Percentiles rank a stretch among this genome's conserved stretches.
Conservation (phyloP, 2,888 invertebrate species). For the Polymixis lichenea region DNA sequence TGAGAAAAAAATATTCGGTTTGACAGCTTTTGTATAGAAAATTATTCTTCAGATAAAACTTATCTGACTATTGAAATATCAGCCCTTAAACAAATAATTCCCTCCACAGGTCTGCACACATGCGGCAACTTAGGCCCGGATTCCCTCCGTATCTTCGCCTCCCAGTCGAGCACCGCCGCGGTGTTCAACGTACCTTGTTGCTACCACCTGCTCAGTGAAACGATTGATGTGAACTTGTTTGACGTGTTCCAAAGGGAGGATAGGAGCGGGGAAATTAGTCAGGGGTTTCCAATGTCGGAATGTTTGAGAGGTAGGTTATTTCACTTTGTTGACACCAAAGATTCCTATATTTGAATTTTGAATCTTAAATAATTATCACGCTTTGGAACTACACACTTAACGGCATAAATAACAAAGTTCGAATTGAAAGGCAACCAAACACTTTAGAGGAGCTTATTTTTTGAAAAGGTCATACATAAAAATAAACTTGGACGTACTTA, state of each 20-base stretch:
- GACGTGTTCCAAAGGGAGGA: constrained; percentile 83
- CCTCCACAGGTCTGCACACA: constrained; percentile 94
- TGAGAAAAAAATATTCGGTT: too few relatives aligned
- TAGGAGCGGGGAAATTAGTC: constrained; percentile 67
- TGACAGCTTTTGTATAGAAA: too few relatives aligned
- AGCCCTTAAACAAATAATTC: neutral
- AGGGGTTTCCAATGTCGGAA: constrained; percentile 93
- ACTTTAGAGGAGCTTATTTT: neutral
- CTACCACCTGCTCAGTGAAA: constrained; percentile 94
- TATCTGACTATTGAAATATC: too few relatives aligned
- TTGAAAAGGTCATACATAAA: too few relatives aligned
- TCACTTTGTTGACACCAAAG: too few relatives aligned
- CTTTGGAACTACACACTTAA: neutral
- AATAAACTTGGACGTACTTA: neutral
- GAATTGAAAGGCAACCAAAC: neutral
- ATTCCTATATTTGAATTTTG: neutral
- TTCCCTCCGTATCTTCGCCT: constrained; percentile 92
- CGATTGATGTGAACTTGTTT: constrained; percentile 73
- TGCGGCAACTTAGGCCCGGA: constrained; percentile 96
- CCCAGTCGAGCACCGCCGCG: constrained; percentile 88
- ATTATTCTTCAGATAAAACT: too few relatives aligned
- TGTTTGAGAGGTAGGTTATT: constrained; percentile 86
- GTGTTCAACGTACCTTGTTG: constrained; percentile 97
- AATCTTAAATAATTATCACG: neutral
- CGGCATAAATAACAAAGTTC: neutral